phyloP scores from a whole-genome alignment of 2,888 invertebrate species.

The Hydrotaea cyrtoneurina region DNA sequence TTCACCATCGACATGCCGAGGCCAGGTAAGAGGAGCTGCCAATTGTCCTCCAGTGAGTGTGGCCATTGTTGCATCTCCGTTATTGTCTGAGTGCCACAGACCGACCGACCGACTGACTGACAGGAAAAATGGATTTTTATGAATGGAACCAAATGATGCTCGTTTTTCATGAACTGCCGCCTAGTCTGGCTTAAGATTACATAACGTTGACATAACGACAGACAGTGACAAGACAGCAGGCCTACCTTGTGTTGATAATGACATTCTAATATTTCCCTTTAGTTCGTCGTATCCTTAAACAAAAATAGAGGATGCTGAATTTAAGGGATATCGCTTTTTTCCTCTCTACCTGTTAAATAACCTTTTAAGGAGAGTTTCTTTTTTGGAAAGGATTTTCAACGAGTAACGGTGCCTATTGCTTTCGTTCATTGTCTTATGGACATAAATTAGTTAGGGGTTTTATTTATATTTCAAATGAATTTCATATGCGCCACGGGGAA shows the following conservation, averaged over 20 bases:
- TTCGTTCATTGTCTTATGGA: neutral
- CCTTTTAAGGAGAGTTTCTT: neutral
- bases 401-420: neutral
- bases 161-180: neutral
- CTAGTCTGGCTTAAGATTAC: neutral
- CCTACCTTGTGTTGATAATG: slow-evolving; percentile 8
- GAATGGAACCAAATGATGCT: slow-evolving; percentile 5
- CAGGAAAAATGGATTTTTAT: neutral
- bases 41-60: slow-evolving; percentile 13
- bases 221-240: slow-evolving; percentile 1
- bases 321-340: neutral
- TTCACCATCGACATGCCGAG: neutral
- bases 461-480: no score
- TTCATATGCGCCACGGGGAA: neutral
- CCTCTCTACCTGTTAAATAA: neutral
- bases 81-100: neutral
- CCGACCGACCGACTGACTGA: neutral
- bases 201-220: neutral
- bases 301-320: neutral
- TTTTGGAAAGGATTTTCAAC: neutral
- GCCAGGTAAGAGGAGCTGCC: slow-evolving; percentile 26
- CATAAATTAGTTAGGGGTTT: neutral
- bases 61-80: slow-evolving; percentile 13
- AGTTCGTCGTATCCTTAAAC: neutral
- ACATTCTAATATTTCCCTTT: slow-evolving; percentile 1